Conservation (phyloP, 2,797 vertebrate species). For the Myotis planiceps region DNA sequence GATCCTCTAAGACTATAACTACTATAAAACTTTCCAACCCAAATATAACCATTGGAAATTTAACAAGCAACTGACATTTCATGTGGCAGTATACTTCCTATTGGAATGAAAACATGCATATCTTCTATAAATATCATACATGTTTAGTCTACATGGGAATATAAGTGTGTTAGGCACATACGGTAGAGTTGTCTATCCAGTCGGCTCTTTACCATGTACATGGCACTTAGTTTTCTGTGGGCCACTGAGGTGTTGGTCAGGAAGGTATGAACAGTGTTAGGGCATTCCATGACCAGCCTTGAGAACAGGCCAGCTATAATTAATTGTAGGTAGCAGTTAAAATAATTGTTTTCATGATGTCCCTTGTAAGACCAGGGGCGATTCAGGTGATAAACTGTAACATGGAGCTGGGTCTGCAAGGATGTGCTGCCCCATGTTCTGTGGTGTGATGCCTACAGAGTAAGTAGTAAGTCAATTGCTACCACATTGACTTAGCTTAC, state of each 20-base stretch:
- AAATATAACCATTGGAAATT: not conserved
- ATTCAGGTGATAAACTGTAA: not conserved
- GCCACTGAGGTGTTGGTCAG: not conserved
- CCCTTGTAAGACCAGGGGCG: not conserved
- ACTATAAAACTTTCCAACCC: not conserved
- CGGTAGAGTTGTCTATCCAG: not conserved
- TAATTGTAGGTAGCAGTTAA: not conserved
- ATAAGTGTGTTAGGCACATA: not conserved
- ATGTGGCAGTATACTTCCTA: not conserved
- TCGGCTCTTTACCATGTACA: not conserved
- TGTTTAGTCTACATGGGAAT: not conserved
- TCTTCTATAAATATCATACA: not conserved
- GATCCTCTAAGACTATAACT: not conserved
- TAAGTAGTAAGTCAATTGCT: not conserved
- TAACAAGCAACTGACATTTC: not conserved
- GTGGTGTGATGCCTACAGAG: not conserved
- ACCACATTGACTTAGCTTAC: not conserved
- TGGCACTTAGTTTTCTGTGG: not conserved
- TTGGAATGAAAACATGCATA: not conserved
- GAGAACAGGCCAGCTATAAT: not conserved
- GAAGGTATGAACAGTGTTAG: not conserved
- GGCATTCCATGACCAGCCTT: not conserved
- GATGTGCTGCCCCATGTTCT: fast-evolving
- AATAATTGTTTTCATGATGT: not conserved
- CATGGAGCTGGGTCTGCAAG: not conserved